A percentile compares a stretch with the other conserved stretches of the same genome.
Evolutionary conservation across 2,797 vertebrate genomes (phyloP).

Genomic region (Momotus momota): DNA sequence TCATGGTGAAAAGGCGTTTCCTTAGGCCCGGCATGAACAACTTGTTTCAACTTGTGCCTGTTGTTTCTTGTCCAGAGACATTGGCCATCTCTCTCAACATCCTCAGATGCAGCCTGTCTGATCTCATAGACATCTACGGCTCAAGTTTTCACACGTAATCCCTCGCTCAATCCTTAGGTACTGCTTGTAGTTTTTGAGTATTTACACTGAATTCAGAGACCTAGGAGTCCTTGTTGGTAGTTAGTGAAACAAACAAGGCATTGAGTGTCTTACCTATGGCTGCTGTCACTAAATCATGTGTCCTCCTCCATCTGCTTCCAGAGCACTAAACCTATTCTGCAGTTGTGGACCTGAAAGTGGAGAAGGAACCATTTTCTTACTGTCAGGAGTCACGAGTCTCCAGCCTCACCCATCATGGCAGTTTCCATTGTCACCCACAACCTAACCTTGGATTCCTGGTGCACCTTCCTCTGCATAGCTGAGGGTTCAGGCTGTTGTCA

Average conservation of each 20-base stretch:
- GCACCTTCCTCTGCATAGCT: neutral
- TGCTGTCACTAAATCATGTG: neutral
- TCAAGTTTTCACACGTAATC: neutral
- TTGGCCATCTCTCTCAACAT: neutral
- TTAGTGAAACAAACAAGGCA: neutral
- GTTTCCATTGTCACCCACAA: neutral
- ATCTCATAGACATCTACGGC: neutral
- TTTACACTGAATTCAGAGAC: neutral
- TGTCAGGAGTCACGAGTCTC: neutral
- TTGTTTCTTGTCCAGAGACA: neutral
- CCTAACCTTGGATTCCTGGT: neutral
- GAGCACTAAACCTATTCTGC: neutral
- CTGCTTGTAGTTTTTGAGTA: neutral
- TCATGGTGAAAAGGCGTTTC: neutral
- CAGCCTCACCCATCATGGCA: neutral
- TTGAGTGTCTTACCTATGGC: neutral
- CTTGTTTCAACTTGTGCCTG: neutral
- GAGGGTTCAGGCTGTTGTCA: neutral
- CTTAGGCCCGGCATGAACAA: neutral
- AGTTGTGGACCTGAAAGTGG: neutral
- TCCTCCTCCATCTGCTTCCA: neutral
- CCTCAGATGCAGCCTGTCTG: neutral
- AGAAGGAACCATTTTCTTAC: neutral
- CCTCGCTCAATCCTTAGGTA: neutral
- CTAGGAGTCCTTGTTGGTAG: neutral